Base-by-base conservation (phyloP, 2,113 vertebrate genomes). In the Columba janthina region DNA sequence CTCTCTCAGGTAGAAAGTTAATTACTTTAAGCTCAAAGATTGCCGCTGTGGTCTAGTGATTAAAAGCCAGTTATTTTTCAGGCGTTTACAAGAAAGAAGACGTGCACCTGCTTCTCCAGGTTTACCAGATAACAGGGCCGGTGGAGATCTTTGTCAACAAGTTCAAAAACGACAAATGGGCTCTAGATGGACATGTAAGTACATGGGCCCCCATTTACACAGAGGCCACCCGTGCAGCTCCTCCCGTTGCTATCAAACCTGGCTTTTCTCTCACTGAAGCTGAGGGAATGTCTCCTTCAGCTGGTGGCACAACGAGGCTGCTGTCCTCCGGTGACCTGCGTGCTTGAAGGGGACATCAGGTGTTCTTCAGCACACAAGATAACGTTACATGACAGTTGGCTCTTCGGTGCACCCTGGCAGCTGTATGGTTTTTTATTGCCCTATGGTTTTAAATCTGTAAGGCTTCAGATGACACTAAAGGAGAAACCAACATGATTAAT, bases 101-200 rank as follows among this genome's bases (percentile, higher is more conserved):
- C 8, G 98, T 99, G 73, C 99, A 99, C 93, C 98, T 99, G 89
- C 97, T 99, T n/a, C 98, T 99, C 32, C 99, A 99, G 96, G 98
- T 99, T 44, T 98, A 99, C 92, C 98, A 99, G 94, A 98, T 99
- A 61, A 98, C 97, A 32, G 99, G 99, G 15, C 99, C 99, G 0
- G 98, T 98, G 95, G 99, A 99, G 92, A 99, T 98, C 92, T 99
- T 99, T 70, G 98, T 99, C 96, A 99, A 98, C 96, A 99, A 99
- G 97, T 99, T 99, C 97, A 99, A 98, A 97, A 99, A 98, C 0
- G 99, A 99, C 64, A 99, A 99, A 93, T 99, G 99, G 99, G 99
- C 99, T 44, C 97, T 99, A 46, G 99, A 99, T 44, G 99, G 99
- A 80, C 99, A 99, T 19, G 99, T 99, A 98, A 98, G 99, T 99